These are phyloP conservation scores for Phaonia tiefii DNA, from an alignment of 2,888 invertebrate genomes.

Conservation along the genomic window DNA sequence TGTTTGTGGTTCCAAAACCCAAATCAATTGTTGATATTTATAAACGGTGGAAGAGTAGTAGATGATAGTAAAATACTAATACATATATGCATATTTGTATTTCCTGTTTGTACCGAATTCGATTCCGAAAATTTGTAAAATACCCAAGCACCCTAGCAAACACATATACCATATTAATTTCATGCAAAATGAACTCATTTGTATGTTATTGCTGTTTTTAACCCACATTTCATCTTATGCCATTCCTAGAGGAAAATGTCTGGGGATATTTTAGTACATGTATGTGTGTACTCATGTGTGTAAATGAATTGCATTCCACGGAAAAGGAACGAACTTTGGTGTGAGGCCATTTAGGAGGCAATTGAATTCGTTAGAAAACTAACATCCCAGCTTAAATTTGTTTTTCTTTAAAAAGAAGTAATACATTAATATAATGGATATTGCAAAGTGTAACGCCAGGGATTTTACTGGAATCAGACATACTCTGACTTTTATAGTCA, in stretches of 20 bases:
- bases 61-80: too few relatives aligned
- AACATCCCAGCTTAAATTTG: too few relatives aligned
- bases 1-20: too few relatives aligned
- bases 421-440: too few relatives aligned
- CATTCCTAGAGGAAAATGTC: not conserved
- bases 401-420: not conserved
- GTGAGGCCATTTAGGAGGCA: not conserved
- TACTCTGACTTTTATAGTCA: too few relatives aligned
- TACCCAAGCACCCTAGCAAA: not conserved
- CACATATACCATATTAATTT: not conserved
- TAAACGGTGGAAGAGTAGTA: too few relatives aligned
- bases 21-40: too few relatives aligned
- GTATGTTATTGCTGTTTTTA: conserved; percentile 2
- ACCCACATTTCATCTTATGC: conserved; percentile 2
- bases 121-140: too few relatives aligned
- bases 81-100: not conserved
- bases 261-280: not conserved
- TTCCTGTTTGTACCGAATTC: too few relatives aligned
- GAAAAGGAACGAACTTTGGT: not conserved
- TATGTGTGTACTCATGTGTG: not conserved
- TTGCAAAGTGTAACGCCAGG: too few relatives aligned
- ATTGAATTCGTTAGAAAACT: too few relatives aligned
- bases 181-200: not conserved
- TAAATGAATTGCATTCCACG: not conserved
- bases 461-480: too few relatives aligned